Evolutionary conservation across 2,113 vertebrate genomes (phyloP).

Genomic region (Oceanites oceanicus): DNA sequence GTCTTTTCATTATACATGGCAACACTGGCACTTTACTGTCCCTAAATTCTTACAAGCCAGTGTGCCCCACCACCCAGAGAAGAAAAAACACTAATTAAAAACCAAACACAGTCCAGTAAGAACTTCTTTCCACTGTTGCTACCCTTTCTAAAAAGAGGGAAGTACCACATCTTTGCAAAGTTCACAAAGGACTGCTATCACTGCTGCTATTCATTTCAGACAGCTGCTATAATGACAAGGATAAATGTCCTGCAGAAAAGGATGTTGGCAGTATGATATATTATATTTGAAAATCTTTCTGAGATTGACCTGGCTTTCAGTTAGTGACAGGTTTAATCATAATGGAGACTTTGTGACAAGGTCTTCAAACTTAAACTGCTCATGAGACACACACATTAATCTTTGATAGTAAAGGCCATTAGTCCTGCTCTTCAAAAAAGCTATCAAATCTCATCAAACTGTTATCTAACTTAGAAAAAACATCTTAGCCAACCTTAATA

Average conservation of each 20-base stretch:
- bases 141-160: not conserved
- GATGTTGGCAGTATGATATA: not conserved
- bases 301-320: not conserved
- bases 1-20: not conserved
- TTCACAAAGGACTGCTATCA: not conserved
- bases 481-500: not conserved
- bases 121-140: not conserved
- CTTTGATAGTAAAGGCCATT: not conserved
- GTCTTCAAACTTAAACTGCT: slow-evolving; percentile 6
- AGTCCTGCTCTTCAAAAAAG: not conserved
- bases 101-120: not conserved
- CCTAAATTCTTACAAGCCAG: not conserved
- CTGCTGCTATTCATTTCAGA: not conserved
- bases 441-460: not conserved
- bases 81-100: not conserved
- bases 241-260: not conserved
- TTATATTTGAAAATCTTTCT: not conserved
- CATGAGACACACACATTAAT: not conserved
- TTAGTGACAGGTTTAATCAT: not conserved
- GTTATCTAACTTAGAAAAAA: not conserved
- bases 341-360: not conserved
- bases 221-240: not conserved
- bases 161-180: not conserved
- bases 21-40: not conserved
- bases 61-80: not conserved